Conservation (phyloP, 2,888 invertebrate genomes). For the Cryptops parisi region DNA sequence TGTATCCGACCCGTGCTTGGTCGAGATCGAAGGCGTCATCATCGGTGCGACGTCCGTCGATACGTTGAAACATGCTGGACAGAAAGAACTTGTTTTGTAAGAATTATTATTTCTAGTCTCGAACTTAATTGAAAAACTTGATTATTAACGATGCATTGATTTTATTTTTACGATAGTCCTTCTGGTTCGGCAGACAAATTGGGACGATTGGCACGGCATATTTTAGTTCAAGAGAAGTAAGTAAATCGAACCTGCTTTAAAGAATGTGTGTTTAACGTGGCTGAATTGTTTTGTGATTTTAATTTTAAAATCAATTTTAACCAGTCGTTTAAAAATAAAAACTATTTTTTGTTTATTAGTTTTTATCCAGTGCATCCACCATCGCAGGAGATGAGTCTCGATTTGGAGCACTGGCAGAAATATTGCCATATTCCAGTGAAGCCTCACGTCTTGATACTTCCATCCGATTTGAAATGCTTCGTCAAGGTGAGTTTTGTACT, state of each 20-base stretch:
- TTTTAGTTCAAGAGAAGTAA: slow-evolving; percentile 53
- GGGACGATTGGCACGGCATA: slow-evolving; percentile 54
- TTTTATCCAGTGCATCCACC: slow-evolving; percentile 73
- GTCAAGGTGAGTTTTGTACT: slow-evolving; percentile 48
- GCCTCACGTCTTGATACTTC: slow-evolving; percentile 69
- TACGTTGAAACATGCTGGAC: slow-evolving; percentile 62
- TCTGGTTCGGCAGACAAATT: slow-evolving; percentile 46
- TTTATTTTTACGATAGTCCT: slow-evolving; percentile 19
- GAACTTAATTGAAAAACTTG: too few relatives aligned
- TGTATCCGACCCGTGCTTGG: slow-evolving; percentile 71
- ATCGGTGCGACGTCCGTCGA: slow-evolving; percentile 71
- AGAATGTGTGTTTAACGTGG: background rate
- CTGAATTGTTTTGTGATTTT: slow-evolving; percentile 2
- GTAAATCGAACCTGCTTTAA: slow-evolving; percentile 5
- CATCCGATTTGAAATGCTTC: slow-evolving; percentile 71
- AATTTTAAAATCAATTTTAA: too few relatives aligned
- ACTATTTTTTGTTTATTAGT: slow-evolving; percentile 25
- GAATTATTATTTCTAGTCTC: too few relatives aligned
- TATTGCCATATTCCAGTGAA: slow-evolving; percentile 53
- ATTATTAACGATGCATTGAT: too few relatives aligned
- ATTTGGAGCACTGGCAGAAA: slow-evolving; percentile 53
- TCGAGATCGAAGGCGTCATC: slow-evolving; percentile 59
- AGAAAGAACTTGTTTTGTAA: slow-evolving; percentile 61
- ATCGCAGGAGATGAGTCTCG: slow-evolving; percentile 47
- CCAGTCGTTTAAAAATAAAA: background rate